Percentiles rank a stretch among this genome's conserved stretches.
Conservation (phyloP, 2,888 invertebrate genomes). For the Melipona beecheii region DNA sequence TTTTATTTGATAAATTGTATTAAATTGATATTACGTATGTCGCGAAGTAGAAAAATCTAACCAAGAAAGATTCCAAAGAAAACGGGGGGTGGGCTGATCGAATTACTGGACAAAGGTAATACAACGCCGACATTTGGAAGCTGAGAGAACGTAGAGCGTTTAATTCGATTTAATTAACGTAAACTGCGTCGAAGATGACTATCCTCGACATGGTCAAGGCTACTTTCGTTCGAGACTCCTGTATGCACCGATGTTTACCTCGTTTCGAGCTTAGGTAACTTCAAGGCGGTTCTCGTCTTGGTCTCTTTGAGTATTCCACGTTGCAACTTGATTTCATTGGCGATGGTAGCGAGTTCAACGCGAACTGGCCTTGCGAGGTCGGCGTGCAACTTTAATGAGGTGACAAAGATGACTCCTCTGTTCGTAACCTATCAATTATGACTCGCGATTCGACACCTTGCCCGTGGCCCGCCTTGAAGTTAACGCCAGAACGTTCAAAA, state of each 20-base stretch:
- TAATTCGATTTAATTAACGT: not conserved
- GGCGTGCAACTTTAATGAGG: conserved; percentile 75
- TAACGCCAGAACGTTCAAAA: not conserved
- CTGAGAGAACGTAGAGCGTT: not conserved
- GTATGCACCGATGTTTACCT: conserved; percentile 40
- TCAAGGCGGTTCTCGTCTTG: conserved; percentile 45
- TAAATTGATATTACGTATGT: no score
- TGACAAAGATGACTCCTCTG: conserved; percentile 63
- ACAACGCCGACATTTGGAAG: not conserved
- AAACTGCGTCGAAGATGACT: conserved; percentile 11
- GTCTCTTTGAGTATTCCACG: conserved; percentile 51
- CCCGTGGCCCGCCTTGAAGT: not conserved
- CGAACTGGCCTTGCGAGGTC: conserved; percentile 39
- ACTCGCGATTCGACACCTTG: conserved; percentile 36
- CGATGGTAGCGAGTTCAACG: conserved; percentile 42
- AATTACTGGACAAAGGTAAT: no score
- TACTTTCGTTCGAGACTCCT: conserved; percentile 2
- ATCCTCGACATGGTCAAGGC: conserved; percentile 26
- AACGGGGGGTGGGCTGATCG: no score
- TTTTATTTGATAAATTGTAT: no score
- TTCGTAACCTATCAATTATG: conserved; percentile 18
- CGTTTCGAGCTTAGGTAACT: conserved; percentile 58
- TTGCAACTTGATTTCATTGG: conserved; percentile 63
- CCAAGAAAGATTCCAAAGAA: no score
- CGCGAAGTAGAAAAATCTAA: no score